Base-by-base conservation (phyloP, 2,113 vertebrate genomes). In the Kobus ellipsiprymnus region DNA sequence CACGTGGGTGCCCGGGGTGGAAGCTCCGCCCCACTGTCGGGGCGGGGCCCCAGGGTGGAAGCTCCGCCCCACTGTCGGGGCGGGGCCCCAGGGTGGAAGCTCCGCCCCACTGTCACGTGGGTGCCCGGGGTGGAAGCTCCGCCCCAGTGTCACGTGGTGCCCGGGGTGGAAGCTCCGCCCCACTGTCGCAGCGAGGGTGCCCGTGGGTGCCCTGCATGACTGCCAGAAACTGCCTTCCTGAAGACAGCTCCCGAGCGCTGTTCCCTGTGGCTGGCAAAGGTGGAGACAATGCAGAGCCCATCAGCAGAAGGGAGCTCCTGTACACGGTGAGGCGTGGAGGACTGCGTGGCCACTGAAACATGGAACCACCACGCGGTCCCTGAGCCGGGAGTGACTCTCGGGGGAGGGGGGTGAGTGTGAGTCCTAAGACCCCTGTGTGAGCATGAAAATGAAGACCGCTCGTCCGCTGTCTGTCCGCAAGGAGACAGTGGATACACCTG, bases 321-420 rank as follows among this genome's bases (percentile, higher is more conserved):
- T 36, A 16, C 3, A 17, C 2, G 16, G n/a, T 25, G 87, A 40
- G 8, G 27, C 0, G 0, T 15, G 11, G 36, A 67, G 29, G 6
- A n/a, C 9, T 10, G 16, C 12, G 74, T 30, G 78, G 30, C 19
- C 57, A 36, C 19, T n/a, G 23, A 50, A 62, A 44, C 64, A 55
- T 6, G 1, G 27, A 82, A 36, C 11, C 13, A 3, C 9, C 5
- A 13, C 1, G 19, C 36, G n/a, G 46, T 5, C 36, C 48, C 46
- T 19, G 30, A 52, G 48, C 46, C 46, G 17, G 78, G 78, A 52
- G 78, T 12, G 78, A 52, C 16, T 7, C 16, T 19, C 0, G 5
- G 48, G 9, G 48, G 9, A 0, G 30, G 17, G 48, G 2, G 6
- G n/a, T 23, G n/a, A 50, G 78, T 6, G 16, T 12, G 16, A 30